A percentile compares a stretch with the other conserved stretches of the same genome.
Evolutionary conservation across 35 echinoderm and acorn worm species (phyloP).

Genomic region (Strongylocentrotus purpuratus): DNA sequence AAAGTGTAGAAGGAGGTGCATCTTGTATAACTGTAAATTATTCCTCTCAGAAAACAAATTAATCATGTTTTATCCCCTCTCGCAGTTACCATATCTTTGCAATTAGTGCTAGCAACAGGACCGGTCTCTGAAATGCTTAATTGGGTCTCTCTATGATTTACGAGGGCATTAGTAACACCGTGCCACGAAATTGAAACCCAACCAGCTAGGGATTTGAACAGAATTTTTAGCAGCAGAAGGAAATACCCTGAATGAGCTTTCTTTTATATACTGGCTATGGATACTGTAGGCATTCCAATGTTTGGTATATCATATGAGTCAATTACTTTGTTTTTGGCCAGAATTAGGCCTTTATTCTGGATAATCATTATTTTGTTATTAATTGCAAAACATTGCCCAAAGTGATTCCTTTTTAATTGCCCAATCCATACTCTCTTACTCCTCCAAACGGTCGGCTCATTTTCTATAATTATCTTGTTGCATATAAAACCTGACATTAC

Average conservation of each 20-base stretch:
- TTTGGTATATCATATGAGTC: background rate
- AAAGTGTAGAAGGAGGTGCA: background rate
- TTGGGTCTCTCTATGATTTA: constrained; percentile 11
- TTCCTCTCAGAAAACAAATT: constrained; percentile 21
- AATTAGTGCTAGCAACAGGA: background rate
- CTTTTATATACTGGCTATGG: background rate
- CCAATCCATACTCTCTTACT: no score
- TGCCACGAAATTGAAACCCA: background rate
- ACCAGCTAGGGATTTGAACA: background rate
- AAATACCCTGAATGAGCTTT: background rate
- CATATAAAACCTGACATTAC: no score
- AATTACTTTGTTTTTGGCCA: no score
- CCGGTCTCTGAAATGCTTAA: background rate
- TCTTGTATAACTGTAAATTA: constrained; percentile 24
- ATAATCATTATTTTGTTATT: no score
- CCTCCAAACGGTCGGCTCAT: no score
- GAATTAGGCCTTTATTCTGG: no score
- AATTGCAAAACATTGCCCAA: no score
- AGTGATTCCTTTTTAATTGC: no score
- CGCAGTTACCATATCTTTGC: background rate
- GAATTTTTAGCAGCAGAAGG: background rate
- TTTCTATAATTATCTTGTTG: no score
- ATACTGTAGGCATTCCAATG: background rate
- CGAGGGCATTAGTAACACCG: background rate
- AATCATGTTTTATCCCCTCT: constrained; percentile 18